Conservation (phyloP, 1,140 invertebrate species). For the Melitaea cinxia region DNA sequence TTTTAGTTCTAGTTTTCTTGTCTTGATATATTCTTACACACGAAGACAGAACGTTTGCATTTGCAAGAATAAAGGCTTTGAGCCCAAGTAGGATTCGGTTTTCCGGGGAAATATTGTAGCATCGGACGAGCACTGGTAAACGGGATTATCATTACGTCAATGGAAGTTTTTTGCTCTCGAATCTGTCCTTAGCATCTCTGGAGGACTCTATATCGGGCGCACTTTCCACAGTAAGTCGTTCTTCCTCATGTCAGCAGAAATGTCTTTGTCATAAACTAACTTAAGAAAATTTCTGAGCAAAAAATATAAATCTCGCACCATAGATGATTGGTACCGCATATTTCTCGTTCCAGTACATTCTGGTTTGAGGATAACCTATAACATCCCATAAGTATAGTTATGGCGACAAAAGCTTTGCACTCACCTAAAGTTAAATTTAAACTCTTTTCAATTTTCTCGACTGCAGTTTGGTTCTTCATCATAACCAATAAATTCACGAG, state of each 20-base stretch:
- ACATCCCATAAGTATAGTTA: neutral
- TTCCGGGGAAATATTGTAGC: conserved; percentile 30
- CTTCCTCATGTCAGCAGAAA: neutral
- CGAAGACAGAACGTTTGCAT: conserved; percentile 21
- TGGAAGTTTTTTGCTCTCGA: neutral
- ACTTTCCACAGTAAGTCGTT: neutral
- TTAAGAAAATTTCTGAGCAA: neutral
- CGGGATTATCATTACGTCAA: neutral
- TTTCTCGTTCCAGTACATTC: neutral
- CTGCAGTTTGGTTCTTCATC: no score
- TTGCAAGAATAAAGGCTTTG: conserved; percentile 31
- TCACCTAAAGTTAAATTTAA: no score
- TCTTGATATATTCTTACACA: conserved; percentile 32
- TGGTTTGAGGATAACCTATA: neutral
- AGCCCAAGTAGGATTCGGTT: conserved; percentile 28
- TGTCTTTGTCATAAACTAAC: neutral
- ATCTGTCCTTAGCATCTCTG: neutral
- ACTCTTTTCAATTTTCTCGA: no score
- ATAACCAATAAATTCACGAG: no score
- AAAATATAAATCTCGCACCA: neutral
- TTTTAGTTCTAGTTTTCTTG: conserved; percentile 4
- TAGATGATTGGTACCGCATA: neutral
- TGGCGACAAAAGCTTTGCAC: no score
- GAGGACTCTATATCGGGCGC: neutral
- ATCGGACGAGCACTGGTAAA: conserved; percentile 8